phyloP scores from a whole-genome alignment of 2,797 vertebrate genomes.

The Chaenodraco wilsoni region DNA sequence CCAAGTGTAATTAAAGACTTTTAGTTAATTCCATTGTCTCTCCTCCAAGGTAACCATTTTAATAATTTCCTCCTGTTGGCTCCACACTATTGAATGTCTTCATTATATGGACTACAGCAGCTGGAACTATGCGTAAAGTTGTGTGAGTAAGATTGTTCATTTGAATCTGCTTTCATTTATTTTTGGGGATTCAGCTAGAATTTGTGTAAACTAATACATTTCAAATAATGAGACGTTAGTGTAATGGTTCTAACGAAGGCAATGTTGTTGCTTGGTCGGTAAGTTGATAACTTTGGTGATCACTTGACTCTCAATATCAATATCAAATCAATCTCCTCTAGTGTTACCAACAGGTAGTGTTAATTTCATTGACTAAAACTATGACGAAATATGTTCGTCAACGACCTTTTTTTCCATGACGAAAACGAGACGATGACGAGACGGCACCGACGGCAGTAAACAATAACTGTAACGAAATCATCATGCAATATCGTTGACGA shows the following conservation, averaged over 20 bases:
- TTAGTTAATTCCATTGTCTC: conserved; percentile 85
- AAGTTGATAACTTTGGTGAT: too few relatives aligned
- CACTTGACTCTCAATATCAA: too few relatives aligned
- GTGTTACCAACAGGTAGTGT: too few relatives aligned
- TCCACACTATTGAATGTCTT: conserved; percentile 76
- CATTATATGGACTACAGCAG: conserved; percentile 52
- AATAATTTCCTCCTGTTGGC: conserved; percentile 77
- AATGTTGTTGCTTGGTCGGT: too few relatives aligned
- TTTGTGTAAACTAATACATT: neutral
- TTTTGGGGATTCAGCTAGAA: conserved; percentile 17
- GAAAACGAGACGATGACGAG: too few relatives aligned
- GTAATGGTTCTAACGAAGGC: neutral
- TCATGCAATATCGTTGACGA: too few relatives aligned
- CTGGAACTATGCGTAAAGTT: conserved; percentile 33
- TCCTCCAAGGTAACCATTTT: conserved; percentile 77
- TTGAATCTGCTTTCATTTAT: conserved; percentile 35
- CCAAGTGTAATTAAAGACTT: conserved; percentile 86
- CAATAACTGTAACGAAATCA: too few relatives aligned
- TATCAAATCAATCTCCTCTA: too few relatives aligned
- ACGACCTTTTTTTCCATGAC: too few relatives aligned
- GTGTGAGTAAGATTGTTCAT: conserved; percentile 39
- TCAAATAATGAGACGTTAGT: neutral
- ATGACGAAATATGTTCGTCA: too few relatives aligned
- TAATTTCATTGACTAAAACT: too few relatives aligned
- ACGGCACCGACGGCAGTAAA: too few relatives aligned